Base-by-base conservation (phyloP, 1,140 invertebrate species). In the Nautilus pompilius region DNA sequence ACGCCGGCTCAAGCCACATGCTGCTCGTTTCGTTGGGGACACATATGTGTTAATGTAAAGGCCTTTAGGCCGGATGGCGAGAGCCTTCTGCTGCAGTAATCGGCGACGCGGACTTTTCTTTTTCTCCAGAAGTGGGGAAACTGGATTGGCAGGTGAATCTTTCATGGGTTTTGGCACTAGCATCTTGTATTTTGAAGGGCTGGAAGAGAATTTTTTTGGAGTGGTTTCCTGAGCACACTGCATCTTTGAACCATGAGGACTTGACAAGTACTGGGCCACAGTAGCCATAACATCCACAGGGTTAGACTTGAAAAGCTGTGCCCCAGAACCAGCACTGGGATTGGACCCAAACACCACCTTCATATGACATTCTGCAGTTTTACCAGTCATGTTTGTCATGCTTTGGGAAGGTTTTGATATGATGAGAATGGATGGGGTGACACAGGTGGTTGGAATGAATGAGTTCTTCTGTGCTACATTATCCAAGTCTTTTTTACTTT, bases 1-100 rank as follows among this genome's bases (percentile, higher is more conserved):
- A 64, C 55, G 73, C 56, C 73, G 69, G 2, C 74, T 65, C 10
- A 74, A 60, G 24, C 59, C 65, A 1, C 67, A 68, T 20, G 75
- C 76, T 36, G 71, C 69, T 55, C 69, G 72, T 33, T 78, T 80
- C 10, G 73, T 67, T 24, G 76, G 78, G 4, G 78, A 80, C 13
- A 71, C 60, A 15, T 71, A 66, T n/a, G 63, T 59, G 28, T 71
- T 72, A 17, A 74, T 64, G 2, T 73, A 62, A 60, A 76, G 73
- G 24, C 74, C 73, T 63, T 77, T 78, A 5, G 77, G 77, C 15
- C 74, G 61, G 46, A 79, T 78, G 17, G 69, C 68, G 15, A 66
- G 60, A 17, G 72, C 76, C 60, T 75, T 63, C 36, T 65, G 65
- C 22, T 77, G 69, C n/a, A 77, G 46, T 28, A 70, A 66, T 55